Conservation (phyloP, 2,888 invertebrate species). For the Crematogaster levior region DNA sequence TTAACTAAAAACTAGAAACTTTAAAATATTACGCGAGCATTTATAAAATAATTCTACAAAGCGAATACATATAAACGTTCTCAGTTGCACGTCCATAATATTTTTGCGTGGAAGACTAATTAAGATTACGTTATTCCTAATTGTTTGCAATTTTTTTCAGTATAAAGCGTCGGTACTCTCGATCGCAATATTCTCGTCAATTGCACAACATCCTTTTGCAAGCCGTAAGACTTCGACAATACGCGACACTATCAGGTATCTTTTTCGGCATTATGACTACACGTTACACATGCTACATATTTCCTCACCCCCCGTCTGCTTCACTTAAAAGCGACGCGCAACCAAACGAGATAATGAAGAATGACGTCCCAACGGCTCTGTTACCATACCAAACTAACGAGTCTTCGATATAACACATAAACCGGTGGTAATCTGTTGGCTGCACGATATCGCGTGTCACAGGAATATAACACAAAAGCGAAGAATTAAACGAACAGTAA, state of each 20-base stretch:
- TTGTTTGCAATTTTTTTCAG: neutral
- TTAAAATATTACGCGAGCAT: constrained; percentile 2
- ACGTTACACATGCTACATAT: neutral
- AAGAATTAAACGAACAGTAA: constrained; percentile 74
- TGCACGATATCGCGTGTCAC: constrained; percentile 44
- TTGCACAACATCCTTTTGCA: constrained; percentile 22
- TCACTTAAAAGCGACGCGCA: constrained; percentile 40
- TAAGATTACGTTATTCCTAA: constrained; percentile 1
- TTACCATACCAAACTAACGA: constrained; percentile 42
- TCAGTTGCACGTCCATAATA: neutral
- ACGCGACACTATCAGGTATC: neutral
- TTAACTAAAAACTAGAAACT: neutral
- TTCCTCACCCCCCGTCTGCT: neutral
- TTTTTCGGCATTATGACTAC: neutral
- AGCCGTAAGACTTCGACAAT: neutral
- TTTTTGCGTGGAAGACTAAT: constrained; percentile 27
- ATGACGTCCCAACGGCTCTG: constrained; percentile 34
- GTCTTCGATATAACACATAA: constrained; percentile 46
- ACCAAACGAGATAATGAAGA: constrained; percentile 48
- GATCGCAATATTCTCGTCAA: constrained; percentile 4
- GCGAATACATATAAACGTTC: neutral
- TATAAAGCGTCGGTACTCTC: neutral
- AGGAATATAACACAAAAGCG: constrained; percentile 59
- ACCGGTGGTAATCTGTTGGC: constrained; percentile 49
- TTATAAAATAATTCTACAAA: constrained; percentile 3